Evolutionary conservation across 2,113 vertebrate genomes (phyloP), one percentile per base, ranked within the genome.

Genomic region (Cyprinus carpio): DNA sequence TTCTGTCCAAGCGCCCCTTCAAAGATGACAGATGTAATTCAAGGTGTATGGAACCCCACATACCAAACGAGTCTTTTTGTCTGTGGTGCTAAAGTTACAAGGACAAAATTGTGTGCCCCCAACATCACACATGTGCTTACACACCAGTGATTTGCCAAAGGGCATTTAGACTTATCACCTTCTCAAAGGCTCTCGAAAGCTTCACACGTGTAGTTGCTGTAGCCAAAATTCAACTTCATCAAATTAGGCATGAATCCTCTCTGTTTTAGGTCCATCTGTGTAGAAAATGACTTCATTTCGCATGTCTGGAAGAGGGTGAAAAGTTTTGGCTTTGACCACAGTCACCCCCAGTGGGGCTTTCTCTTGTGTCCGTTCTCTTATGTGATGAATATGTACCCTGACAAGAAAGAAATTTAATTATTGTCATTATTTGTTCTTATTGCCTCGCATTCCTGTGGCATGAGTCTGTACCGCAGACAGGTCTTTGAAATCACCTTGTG

Each of bases 281-380:
- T 40, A 71, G 29, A 81, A 37, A 83, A 88, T 89, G 87, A 89
- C 84, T 83, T 88, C 78, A 89, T 86, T 58, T 82, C 71, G 79
- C 87, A 88, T 88, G 87, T 75, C 85, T 86, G 84, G 56, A 86
- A 34, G 54, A 75, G 72, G 80, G 56, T 72, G 65, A 77, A 37
- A 86, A 81, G 40, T 34, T 46, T 60, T 87, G 82, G 65, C 54
- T 43, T 43, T 11, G 64, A 74, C 43, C 62, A 58, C 71, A 13
- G 71, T 82, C 79, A n/a, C 64, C 83, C 86, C 81, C 37, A 81
- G 15, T 72, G 82, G 83, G 83, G 80, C 78, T 84, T 82, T 58
- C 51, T 74, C 56, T 16, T 12, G 40, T 74, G 62, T 83, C 34
- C 46, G 20, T 13, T 71, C 46, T 56, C 34, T 40, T 69, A 20